Conservation (phyloP, 92 coral and sea anemone genomes). For the Siderastrea siderea region DNA sequence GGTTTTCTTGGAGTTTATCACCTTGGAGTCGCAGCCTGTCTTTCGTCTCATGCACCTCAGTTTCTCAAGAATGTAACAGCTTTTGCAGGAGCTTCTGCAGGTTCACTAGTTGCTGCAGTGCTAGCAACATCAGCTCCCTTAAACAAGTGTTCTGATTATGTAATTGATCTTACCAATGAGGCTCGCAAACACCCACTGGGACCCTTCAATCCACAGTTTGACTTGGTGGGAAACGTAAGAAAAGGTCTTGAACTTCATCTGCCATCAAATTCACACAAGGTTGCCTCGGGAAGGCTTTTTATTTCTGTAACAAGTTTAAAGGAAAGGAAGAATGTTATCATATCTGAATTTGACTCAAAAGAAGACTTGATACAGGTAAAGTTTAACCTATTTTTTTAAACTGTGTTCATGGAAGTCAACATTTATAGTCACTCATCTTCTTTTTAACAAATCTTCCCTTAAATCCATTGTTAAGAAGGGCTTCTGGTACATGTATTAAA, state of each 20-base stretch:
- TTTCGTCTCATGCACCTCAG: constrained; percentile 84
- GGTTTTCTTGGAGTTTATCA: constrained; percentile 97
- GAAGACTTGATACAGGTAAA: constrained; percentile 94
- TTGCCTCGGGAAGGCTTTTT: constrained; percentile 86
- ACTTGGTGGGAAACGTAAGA: constrained; percentile 79
- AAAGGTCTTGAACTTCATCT: constrained; percentile 79
- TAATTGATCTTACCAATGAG: constrained; percentile 81
- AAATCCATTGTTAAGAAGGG: too few species aligned
- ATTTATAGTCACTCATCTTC: background rate
- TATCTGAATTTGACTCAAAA: constrained; percentile 91
- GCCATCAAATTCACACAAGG: constrained; percentile 86
- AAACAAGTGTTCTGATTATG: constrained; percentile 82
- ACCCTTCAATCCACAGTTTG: constrained; percentile 95
- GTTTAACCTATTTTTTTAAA: background rate
- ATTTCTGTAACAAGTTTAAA: constrained; percentile 93
- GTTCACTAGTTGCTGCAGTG: constrained; percentile 94
- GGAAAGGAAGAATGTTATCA: constrained; percentile 82
- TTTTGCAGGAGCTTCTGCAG: constrained; percentile 98
- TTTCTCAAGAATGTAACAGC: constrained; percentile 83
- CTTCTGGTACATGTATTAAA: too few species aligned
- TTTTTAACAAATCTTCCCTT: background rate
- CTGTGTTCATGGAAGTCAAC: background rate
- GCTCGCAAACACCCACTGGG: constrained; percentile 89
- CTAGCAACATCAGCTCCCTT: constrained; percentile 93
- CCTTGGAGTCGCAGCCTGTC: constrained; percentile 91